phyloP scores from a whole-genome alignment of 2,113 vertebrate genomes.

The Loxodonta africana region DNA sequence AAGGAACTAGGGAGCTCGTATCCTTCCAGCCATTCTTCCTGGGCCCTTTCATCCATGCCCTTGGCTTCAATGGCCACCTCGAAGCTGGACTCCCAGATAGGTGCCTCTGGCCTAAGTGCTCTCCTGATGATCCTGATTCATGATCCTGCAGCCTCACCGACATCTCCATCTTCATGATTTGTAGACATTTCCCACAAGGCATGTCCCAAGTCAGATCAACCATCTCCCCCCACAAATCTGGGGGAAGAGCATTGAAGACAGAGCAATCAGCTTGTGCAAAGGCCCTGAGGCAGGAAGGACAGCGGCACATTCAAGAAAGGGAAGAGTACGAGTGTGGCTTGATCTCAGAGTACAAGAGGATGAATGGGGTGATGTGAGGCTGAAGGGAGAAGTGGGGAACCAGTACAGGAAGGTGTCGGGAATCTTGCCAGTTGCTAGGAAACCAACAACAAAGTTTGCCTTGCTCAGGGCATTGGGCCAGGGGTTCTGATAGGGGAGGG shows the following conservation, averaged over 20 bases:
- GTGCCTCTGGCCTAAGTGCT: not conserved
- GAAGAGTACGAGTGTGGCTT: not conserved
- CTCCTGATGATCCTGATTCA: not conserved
- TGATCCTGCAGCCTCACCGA: not conserved
- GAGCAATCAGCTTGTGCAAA: slow-evolving; percentile 20
- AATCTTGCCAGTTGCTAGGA: not conserved
- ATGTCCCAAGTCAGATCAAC: not conserved
- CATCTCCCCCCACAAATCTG: no score
- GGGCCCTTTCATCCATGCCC: not conserved
- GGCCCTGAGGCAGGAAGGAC: not conserved
- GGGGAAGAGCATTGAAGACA: not conserved
- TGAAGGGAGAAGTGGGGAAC: not conserved
- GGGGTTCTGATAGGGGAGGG: not conserved
- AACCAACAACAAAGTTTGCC: not conserved
- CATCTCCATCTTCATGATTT: not conserved
- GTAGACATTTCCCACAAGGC: accelerated
- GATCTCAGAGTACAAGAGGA: not conserved
- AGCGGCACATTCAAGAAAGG: not conserved
- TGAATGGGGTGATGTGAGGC: not conserved
- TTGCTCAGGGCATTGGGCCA: not conserved
- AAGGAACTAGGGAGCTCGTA: not conserved
- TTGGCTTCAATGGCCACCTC: not conserved
- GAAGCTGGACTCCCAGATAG: not conserved
- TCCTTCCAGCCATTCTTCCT: not conserved
- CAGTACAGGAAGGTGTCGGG: not conserved